These are phyloP conservation scores for Chymomyza amoena DNA, from an alignment of 2,888 invertebrate species.

Conservation along the genomic window DNA sequence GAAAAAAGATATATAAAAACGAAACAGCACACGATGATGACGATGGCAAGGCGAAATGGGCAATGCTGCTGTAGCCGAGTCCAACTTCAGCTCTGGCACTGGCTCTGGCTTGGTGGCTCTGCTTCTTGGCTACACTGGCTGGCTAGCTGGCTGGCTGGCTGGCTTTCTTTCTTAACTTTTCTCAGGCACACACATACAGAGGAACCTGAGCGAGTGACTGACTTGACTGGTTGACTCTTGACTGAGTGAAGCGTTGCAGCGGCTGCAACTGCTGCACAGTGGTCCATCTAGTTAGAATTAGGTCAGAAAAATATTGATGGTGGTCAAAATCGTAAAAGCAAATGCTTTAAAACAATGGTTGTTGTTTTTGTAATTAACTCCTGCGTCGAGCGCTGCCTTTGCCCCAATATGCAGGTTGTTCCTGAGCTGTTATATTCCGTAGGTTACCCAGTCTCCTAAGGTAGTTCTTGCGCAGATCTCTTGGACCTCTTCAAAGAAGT, in stretches of 20 bases:
- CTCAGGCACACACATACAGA: conserved; percentile 22
- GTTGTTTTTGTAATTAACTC: too few relatives aligned
- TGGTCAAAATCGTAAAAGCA: too few relatives aligned
- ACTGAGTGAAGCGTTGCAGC: conserved; percentile 47
- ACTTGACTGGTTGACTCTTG: conserved; percentile 63
- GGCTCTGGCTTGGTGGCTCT: conserved; percentile 33
- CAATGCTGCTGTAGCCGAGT: not conserved
- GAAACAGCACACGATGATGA: not conserved
- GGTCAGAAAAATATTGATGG: too few relatives aligned
- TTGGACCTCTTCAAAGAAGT: too few relatives aligned
- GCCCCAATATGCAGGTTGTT: too few relatives aligned
- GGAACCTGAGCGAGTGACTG: conserved; percentile 41
- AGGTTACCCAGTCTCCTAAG: too few relatives aligned
- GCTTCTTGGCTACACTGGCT: conserved; percentile 27
- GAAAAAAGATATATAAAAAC: conserved; percentile 40
- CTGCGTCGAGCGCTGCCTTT: too few relatives aligned
- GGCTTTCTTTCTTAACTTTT: conserved; percentile 67
- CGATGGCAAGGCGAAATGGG: conserved; percentile 1
- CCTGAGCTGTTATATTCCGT: too few relatives aligned
- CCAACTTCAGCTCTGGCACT: not conserved
- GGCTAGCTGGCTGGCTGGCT: conserved; percentile 54
- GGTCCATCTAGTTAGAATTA: not conserved
- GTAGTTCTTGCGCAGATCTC: too few relatives aligned
- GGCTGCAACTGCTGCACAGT: not conserved
- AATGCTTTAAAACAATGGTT: too few relatives aligned